Percentiles rank a stretch among this genome's conserved stretches.
phyloP scores from a whole-genome alignment of 1,140 invertebrate genomes.

The Drosophila aff. region DNA sequence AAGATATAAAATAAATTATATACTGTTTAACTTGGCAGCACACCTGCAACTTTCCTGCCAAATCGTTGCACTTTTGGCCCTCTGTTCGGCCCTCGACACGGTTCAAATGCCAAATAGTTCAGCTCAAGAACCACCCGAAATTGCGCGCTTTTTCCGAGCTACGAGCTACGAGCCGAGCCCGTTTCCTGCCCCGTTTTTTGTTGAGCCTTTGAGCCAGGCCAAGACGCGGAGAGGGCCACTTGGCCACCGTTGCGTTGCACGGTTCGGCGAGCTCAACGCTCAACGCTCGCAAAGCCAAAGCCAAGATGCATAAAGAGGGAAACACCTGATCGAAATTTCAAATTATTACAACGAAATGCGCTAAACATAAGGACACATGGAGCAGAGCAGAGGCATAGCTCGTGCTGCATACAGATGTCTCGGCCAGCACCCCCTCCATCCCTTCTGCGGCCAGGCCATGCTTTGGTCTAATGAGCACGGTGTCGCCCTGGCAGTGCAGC shows the following conservation, averaged over 20 bases:
- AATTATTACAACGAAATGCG: constrained; percentile 77
- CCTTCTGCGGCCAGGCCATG: constrained; percentile 53
- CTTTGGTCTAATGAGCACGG: constrained; percentile 80
- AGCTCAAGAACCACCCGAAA: constrained; percentile 40
- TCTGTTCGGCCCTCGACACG: constrained; percentile 48
- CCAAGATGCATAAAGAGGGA: constrained; percentile 62
- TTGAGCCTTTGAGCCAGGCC: constrained; percentile 39
- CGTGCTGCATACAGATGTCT: constrained; percentile 59
- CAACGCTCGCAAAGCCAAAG: constrained; percentile 67
- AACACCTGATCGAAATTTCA: constrained; percentile 83
- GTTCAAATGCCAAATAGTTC: constrained; percentile 74
- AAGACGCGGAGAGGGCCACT: constrained; percentile 9
- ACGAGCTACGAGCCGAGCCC: constrained; percentile 1
- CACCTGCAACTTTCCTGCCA: constrained; percentile 22
- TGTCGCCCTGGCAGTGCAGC: constrained; percentile 17
- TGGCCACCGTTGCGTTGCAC: constrained; percentile 60
- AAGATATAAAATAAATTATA: neutral
- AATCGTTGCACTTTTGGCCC: constrained; percentile 42
- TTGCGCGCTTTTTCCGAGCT: constrained; percentile 54
- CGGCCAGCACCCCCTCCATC: constrained; percentile 19
- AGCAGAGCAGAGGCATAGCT: constrained; percentile 45
- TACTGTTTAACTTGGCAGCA: constrained; percentile 3
- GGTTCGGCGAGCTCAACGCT: constrained; percentile 74
- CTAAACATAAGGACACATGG: constrained; percentile 74
- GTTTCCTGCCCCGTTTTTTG: constrained; percentile 14